Percentiles rank a stretch among this genome's conserved stretches.
Conservation (phyloP, 2,797 vertebrate species). For the Oreochromis grahami region DNA sequence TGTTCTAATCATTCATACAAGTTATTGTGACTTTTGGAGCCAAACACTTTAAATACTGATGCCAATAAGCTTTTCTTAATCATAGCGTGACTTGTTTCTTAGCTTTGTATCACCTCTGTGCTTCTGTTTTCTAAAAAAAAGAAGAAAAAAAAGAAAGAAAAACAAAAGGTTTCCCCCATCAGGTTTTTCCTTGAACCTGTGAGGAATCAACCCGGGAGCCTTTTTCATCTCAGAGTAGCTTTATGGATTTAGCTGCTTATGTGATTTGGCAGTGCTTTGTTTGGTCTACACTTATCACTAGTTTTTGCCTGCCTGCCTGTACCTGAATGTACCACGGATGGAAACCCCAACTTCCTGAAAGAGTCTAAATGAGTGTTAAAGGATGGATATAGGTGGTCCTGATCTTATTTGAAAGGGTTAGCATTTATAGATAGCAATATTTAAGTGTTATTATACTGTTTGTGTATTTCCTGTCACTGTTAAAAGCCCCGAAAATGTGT, state of each 20-base stretch:
- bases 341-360: constrained; percentile 39
- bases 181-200: constrained; percentile 3
- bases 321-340: constrained; percentile 51
- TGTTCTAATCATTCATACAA: neutral
- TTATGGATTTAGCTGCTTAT: constrained; percentile 58
- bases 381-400: constrained; percentile 25
- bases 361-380: constrained; percentile 18
- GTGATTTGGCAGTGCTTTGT: constrained; percentile 46
- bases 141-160: neutral
- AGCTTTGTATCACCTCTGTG: constrained; percentile 66
- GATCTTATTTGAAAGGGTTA: constrained; percentile 33
- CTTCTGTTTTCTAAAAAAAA: constrained; percentile 41
- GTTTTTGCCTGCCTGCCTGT: constrained; percentile 52
- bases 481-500: constrained; percentile 12
- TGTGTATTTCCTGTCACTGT: constrained; percentile 61
- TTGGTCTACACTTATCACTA: constrained; percentile 45
- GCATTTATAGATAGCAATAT: constrained; percentile 73
- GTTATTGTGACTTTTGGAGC: constrained; percentile 31
- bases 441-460: constrained; percentile 62
- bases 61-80: constrained; percentile 37
- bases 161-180: constrained; percentile 1
- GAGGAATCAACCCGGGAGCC: neutral
- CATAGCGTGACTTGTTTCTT: constrained; percentile 33
- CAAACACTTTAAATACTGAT: constrained; percentile 39
- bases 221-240: constrained; percentile 59